phyloP scores from a whole-genome alignment of 2,797 vertebrate genomes.

The Pteropus rufus region DNA sequence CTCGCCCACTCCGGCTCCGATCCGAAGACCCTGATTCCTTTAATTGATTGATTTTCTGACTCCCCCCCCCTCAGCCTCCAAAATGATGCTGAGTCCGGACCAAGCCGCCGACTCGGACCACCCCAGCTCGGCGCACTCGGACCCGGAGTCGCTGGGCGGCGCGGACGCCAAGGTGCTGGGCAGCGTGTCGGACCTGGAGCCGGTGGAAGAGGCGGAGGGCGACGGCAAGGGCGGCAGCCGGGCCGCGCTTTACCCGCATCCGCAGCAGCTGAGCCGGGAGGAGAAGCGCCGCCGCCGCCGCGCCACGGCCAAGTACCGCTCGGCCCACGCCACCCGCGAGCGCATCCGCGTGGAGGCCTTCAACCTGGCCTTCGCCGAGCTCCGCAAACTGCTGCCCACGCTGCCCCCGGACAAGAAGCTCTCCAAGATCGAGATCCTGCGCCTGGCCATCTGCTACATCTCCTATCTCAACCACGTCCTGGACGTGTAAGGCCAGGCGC shows the following conservation, averaged over 20 bases:
- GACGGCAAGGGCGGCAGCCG: constrained; percentile 78
- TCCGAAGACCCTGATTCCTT: not conserved
- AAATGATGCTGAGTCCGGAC: constrained; percentile 94
- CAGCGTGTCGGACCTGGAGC: constrained; percentile 87
- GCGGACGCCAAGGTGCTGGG: constrained; percentile 86
- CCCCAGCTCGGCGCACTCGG: constrained; percentile 85
- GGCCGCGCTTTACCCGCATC: constrained; percentile 83
- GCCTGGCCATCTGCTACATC: constrained; percentile 90
- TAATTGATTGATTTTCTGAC: constrained; percentile 31
- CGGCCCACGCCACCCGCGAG: constrained; percentile 89
- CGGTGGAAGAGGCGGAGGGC: constrained; percentile 85
- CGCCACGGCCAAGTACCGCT: constrained; percentile 87
- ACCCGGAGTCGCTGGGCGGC: constrained; percentile 87
- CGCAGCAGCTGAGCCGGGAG: constrained; percentile 89
- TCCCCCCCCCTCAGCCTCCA: constrained; percentile 74
- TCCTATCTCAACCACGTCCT: constrained; percentile 91
- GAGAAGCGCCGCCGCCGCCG: constrained; percentile 88
- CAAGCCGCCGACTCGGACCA: constrained; percentile 90
- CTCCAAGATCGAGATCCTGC: constrained; percentile 91
- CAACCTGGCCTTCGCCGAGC: constrained; percentile 89
- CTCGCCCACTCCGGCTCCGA: too few relatives aligned
- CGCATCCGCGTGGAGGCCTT: constrained; percentile 90
- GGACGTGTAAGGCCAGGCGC: constrained; percentile 81
- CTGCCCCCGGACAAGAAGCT: constrained; percentile 91
- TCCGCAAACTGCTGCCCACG: constrained; percentile 88